These are phyloP conservation scores for Dicyrtomina minuta DNA, from an alignment of 2,888 invertebrate species.

Conservation along the genomic window DNA sequence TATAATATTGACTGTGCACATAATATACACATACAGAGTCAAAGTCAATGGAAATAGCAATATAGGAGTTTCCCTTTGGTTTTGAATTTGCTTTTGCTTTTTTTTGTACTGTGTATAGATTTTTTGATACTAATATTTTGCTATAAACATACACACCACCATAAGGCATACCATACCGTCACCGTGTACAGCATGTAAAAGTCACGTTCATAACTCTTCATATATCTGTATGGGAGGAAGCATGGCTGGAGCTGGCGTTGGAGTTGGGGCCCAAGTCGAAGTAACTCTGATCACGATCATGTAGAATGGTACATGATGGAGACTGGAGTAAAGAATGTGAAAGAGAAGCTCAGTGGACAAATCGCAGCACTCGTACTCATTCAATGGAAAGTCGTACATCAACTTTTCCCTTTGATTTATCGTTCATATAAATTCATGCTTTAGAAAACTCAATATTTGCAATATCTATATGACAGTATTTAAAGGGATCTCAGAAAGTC, in stretches of 20 bases:
- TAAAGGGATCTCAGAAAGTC: too few species aligned
- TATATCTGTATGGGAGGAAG: not conserved
- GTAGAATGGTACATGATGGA: slow-evolving; percentile 2
- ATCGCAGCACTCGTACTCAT: slow-evolving; percentile 24
- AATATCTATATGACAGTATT: slow-evolving; percentile 18
- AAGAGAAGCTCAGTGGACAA: slow-evolving; percentile 13
- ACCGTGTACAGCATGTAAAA: too few species aligned
- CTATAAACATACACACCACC: too few species aligned
- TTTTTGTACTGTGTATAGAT: slow-evolving; percentile 7
- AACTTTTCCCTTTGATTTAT: slow-evolving; percentile 22
- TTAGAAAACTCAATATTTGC: slow-evolving; percentile 17
- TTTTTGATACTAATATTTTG: too few species aligned
- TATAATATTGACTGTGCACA: too few species aligned
- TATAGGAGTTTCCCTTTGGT: too few species aligned
- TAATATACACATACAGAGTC: too few species aligned
- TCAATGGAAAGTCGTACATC: slow-evolving; percentile 28
- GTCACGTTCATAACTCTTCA: too few species aligned
- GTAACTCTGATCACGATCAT: slow-evolving; percentile 4
- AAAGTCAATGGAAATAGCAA: too few species aligned
- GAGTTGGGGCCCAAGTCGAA: not conserved
- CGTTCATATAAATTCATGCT: slow-evolving; percentile 13
- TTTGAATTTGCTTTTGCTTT: too few species aligned
- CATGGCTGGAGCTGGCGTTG: not conserved
- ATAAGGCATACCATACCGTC: not conserved
- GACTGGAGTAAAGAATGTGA: slow-evolving; percentile 13